Base-by-base conservation (phyloP, 1,140 invertebrate genomes). In the Neotoxoptera formosana region DNA sequence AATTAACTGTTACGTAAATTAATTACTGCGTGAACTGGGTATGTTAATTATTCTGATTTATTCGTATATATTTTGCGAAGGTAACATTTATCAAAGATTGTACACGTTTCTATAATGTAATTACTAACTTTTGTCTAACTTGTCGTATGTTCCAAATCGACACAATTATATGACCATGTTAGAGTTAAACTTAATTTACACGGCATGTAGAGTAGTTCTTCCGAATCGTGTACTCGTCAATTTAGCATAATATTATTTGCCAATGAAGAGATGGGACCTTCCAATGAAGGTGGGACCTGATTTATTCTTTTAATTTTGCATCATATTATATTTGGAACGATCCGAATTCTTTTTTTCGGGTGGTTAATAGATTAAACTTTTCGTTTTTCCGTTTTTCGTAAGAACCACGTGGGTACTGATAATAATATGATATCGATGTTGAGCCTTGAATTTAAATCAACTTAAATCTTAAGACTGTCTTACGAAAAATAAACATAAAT, bases 1-100 rank as follows among this genome's bases (percentile, higher is more conserved):
- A 76, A 76, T 76, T 76, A 76, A 76, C 11, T n/a, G 6, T n/a
- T 17, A 30, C 41, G 41, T 41, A 41, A 41, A 41, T 41, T 41
- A 41, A 41, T 41, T 41, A 41, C 41, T 41, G 41, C n/a, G n/a
- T 30, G 14, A n/a, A 76, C 14, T 17, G 17, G 51, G 4, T 6
- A 76, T 76, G 14, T 76, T n/a, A 76, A 34, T 76, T n/a, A 76
- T 76, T 76, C 60, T 76, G 60, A 67, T 67, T 67, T 67, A 67
- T n/a, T 67, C 11, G 60, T n/a, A n/a, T 67, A 67, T 67, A 67
- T 67, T 67, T 67, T n/a, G 4, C 1, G 0, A 17, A n/a, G 11
- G 60, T 76, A 0, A 76, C 60, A n/a, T 76, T n/a, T 20, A n/a
- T n/a, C 6, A 76, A n/a, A 76, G 30, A n/a, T n/a, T 76, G 0